Evolutionary conservation across 2,113 vertebrate genomes (phyloP).

Genomic region (Sinocyclocheilus anophthalmus): DNA sequence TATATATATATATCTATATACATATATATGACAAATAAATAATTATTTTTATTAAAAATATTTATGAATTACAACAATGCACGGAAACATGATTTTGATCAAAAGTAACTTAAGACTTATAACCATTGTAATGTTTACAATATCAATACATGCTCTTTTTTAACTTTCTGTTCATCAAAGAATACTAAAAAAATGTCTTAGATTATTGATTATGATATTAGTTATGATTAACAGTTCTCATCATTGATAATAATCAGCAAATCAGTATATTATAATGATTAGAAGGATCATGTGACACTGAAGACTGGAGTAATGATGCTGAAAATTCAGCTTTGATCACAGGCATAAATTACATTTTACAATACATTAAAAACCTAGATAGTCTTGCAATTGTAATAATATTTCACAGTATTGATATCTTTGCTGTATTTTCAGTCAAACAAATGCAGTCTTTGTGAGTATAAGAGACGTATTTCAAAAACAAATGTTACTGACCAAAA

Average conservation of each 20-base stretch:
- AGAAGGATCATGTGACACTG: neutral
- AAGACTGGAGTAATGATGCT: neutral
- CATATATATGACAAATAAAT: no score
- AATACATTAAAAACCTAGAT: no score
- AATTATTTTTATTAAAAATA: no score
- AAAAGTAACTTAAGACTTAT: neutral
- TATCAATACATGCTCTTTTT: neutral
- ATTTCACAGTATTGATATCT: neutral
- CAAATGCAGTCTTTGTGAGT: neutral
- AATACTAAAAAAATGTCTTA: neutral
- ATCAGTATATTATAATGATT: neutral
- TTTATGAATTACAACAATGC: neutral
- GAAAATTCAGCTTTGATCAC: neutral
- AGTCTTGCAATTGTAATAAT: no score
- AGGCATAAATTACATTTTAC: neutral
- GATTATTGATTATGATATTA: no score
- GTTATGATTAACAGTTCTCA: neutral
- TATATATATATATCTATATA: no score
- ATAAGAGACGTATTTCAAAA: neutral
- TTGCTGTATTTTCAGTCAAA: neutral
- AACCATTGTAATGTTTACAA: neutral
- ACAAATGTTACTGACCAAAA: no score
- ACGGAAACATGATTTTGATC: neutral
- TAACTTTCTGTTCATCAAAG: neutral
- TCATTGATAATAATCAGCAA: neutral